Conservation (phyloP, 2,888 invertebrate species). For the Torymus aiolomorphi region DNA sequence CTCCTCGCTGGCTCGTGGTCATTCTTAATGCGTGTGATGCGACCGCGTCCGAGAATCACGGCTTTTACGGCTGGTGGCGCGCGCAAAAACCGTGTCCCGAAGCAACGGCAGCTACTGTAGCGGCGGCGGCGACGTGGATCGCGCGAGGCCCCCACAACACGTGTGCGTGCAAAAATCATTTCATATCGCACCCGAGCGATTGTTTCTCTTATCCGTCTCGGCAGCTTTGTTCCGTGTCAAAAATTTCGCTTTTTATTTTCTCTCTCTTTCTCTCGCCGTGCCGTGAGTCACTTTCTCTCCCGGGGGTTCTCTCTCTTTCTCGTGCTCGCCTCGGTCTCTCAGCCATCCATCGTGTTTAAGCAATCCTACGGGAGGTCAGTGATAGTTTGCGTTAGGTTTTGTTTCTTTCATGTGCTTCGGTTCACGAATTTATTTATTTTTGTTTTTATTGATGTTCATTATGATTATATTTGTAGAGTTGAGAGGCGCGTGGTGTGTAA, state of each 20-base stretch:
- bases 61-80: slow-evolving; percentile 28
- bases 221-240: slow-evolving; percentile 2
- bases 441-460: no score
- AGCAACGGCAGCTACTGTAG: slow-evolving; percentile 28
- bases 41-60: slow-evolving; percentile 25
- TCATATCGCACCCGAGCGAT: slow-evolving; percentile 18
- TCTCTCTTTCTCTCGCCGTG: slow-evolving; percentile 50
- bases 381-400: slow-evolving; percentile 65
- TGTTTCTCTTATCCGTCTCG: slow-evolving; percentile 10
- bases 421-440: slow-evolving; percentile 43
- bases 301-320: slow-evolving; percentile 59
- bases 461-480: no score
- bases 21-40: slow-evolving; percentile 24
- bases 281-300: slow-evolving; percentile 51
- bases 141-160: slow-evolving; percentile 59
- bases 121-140: slow-evolving; percentile 33
- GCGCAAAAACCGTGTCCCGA: slow-evolving; percentile 48
- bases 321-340: slow-evolving; percentile 60
- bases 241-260: slow-evolving; percentile 24
- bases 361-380: slow-evolving; percentile 72
- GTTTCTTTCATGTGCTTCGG: slow-evolving; percentile 38
- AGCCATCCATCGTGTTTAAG: slow-evolving; percentile 70
- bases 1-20: slow-evolving; percentile 50
- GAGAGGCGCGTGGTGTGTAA: slow-evolving; percentile 9
- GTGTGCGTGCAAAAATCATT: slow-evolving; percentile 54